Evolutionary conservation across 2,888 invertebrate genomes (phyloP).

Genomic region (Apodemia zela): DNA sequence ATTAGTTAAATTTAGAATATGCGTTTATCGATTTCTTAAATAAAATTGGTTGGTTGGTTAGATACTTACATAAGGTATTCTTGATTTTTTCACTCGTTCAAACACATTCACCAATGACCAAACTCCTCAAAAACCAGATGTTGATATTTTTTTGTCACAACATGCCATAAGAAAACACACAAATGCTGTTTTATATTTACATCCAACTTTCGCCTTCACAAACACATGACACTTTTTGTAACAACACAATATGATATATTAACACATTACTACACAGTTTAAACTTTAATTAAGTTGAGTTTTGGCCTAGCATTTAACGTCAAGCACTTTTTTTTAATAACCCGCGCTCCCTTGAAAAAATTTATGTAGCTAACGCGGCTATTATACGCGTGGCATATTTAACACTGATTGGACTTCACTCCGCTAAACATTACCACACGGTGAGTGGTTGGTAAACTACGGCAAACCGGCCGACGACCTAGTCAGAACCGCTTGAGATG

Average conservation of each 20-base stretch:
- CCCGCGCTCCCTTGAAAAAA: not conserved
- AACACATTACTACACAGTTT: not conserved
- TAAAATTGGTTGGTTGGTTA: not conserved
- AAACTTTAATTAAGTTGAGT: not conserved
- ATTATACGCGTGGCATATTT: not conserved
- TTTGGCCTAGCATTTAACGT: not conserved
- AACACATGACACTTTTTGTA: not conserved
- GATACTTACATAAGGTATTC: conserved; percentile 75
- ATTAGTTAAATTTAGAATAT: too few relatives aligned
- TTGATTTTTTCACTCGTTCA: conserved; percentile 59
- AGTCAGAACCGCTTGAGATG: conserved; percentile 58
- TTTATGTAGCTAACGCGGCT: conserved; percentile 40
- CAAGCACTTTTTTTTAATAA: not conserved
- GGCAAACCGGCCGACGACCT: conserved; percentile 33
- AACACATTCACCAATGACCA: conserved; percentile 48
- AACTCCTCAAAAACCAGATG: conserved; percentile 70
- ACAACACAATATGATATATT: not conserved
- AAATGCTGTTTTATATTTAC: conserved; percentile 66
- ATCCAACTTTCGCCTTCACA: conserved; percentile 7
- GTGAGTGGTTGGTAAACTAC: conserved; percentile 4
- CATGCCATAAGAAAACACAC: conserved; percentile 50
- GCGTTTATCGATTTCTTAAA: not conserved
- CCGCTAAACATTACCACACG: conserved; percentile 1
- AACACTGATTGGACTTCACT: not conserved
- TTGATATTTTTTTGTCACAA: conserved; percentile 70